Percentiles rank a stretch among this genome's conserved stretches.
phyloP scores from a whole-genome alignment of 1,140 invertebrate genomes.

The Drosophila orena region DNA sequence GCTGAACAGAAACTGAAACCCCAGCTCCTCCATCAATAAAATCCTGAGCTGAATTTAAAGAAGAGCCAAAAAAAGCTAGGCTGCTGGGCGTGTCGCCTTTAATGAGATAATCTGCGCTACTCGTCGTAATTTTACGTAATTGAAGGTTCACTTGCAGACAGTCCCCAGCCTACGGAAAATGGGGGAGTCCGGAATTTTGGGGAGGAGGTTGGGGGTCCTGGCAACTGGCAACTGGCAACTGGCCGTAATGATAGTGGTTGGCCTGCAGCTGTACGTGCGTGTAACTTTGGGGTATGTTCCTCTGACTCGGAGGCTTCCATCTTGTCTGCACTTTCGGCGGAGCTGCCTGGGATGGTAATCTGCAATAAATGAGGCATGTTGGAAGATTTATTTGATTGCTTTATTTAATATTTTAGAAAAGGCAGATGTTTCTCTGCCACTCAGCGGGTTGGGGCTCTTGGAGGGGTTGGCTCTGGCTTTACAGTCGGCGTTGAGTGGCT shows the following conservation, averaged over 20 bases:
- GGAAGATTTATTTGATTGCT: constrained; percentile 84
- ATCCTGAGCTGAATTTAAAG: constrained; percentile 77
- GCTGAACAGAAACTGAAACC: constrained; percentile 26
- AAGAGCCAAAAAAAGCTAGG: constrained; percentile 12
- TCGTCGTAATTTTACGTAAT: constrained; percentile 76
- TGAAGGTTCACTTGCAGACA: constrained; percentile 77
- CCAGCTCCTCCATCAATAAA: background rate
- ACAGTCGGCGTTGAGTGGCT: constrained; percentile 51
- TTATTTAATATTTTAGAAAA: constrained; percentile 82
- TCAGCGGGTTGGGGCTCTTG: background rate
- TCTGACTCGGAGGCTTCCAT: background rate
- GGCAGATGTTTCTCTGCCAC: constrained; percentile 69
- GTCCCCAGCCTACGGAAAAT: constrained; percentile 14
- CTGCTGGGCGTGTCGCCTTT: constrained; percentile 47
- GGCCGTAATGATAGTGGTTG: constrained; percentile 53
- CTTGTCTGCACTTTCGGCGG: constrained; percentile 35
- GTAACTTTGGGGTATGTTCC: constrained; percentile 12
- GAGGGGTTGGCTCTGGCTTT: constrained; percentile 36
- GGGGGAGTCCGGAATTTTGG: constrained; percentile 7
- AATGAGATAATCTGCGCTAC: constrained; percentile 81
- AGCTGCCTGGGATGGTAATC: constrained; percentile 69
- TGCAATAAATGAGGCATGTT: constrained; percentile 84
- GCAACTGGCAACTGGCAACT: constrained; percentile 21
- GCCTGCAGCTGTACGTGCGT: constrained; percentile 46
- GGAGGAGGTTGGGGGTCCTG: background rate